A percentile compares a stretch with the other conserved stretches of the same genome.
phyloP scores from a whole-genome alignment of 1,140 invertebrate genomes.

The Elymnias hypermnestra region DNA sequence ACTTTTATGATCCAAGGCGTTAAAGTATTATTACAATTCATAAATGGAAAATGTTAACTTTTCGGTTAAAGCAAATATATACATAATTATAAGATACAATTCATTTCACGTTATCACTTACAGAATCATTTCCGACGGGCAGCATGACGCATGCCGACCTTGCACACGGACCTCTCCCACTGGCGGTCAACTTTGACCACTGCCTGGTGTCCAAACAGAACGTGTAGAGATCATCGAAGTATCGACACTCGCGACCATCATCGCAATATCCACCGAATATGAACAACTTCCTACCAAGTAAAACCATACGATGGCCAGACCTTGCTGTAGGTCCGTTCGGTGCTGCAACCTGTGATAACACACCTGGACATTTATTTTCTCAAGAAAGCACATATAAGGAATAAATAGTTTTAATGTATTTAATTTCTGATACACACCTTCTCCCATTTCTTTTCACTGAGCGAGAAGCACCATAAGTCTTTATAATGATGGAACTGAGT shows the following conservation, averaged over 20 bases:
- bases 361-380: no score
- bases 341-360: constrained; percentile 76
- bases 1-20: no score
- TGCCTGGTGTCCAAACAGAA: constrained; percentile 89
- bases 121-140: constrained; percentile 55
- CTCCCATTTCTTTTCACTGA: constrained; percentile 89
- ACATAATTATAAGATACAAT: no score
- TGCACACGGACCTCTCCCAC: constrained; percentile 81
- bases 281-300: constrained; percentile 85
- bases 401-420: no score
- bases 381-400: no score
- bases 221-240: constrained; percentile 91
- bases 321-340: constrained; percentile 87
- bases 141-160: constrained; percentile 73
- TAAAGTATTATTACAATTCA: no score
- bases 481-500: constrained; percentile 96
- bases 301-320: constrained; percentile 93
- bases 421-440: no score
- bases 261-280: constrained; percentile 96
- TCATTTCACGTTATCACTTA: no score
- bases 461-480: constrained; percentile 92
- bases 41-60: no score
- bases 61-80: no score
- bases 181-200: constrained; percentile 86
- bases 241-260: constrained; percentile 90